These are phyloP conservation scores for Theristicus caerulescens DNA, from an alignment of 2,113 vertebrate species.

Conservation along the genomic window DNA sequence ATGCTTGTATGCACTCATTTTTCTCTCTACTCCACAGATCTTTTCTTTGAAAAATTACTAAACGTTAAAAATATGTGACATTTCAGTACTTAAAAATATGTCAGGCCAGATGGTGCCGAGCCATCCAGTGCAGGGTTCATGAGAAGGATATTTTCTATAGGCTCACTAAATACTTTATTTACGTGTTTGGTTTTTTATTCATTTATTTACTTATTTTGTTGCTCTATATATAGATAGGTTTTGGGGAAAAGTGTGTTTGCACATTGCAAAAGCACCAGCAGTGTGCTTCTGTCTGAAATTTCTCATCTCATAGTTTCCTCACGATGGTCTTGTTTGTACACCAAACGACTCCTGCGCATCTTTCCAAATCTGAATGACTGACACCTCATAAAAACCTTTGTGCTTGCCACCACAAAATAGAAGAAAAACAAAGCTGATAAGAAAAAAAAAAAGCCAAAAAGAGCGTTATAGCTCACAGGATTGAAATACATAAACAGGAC, in stretches of 20 bases:
- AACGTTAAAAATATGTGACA: background rate
- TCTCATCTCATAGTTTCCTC: background rate
- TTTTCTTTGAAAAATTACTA: background rate
- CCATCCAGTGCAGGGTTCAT: background rate
- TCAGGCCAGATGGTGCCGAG: background rate
- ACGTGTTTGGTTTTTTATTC: background rate
- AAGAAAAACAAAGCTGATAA: background rate
- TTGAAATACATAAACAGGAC: background rate
- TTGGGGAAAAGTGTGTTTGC: background rate
- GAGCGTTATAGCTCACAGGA: background rate
- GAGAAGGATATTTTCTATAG: background rate
- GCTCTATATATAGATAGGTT: background rate
- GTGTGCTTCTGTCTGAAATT: background rate
- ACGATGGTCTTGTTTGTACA: accelerated
- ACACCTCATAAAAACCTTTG: background rate
- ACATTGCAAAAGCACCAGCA: background rate
- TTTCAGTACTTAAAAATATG: background rate
- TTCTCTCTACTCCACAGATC: background rate
- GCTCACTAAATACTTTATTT: background rate
- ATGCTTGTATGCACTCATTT: accelerated
- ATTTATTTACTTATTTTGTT: background rate
- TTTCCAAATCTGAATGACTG: background rate
- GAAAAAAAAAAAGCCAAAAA: background rate
- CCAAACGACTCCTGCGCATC: background rate
- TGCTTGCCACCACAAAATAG: background rate